Base-by-base conservation (phyloP, 2,797 vertebrate species). In the Brachyrhaphis roseni region DNA sequence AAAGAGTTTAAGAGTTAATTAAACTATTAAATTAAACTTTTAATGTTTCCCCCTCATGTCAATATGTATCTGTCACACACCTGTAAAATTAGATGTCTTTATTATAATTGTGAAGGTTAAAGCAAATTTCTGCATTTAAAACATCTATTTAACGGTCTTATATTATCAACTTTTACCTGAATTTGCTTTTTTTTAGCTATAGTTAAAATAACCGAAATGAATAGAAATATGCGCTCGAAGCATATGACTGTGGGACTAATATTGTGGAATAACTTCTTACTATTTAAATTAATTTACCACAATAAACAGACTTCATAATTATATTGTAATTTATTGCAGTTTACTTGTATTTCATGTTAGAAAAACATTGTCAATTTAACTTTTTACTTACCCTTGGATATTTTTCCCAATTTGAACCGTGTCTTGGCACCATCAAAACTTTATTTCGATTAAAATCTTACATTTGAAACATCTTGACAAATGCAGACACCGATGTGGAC, bases 401-500 rank as follows among this genome's bases (percentile, higher is more conserved):
- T n/a, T 43, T 26, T 43, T 26, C 66, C 23, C 11, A 26, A 43
- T 70, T 26, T 70, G 26, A 70, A 41, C 36, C 0, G 1, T 41
- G 36, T 41, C 8, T 39, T 68, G 20, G 64, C 64, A 41, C 20
- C 59, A 64, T 41, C 10, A 68, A 68, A 68, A 70, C 39, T n/a
- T 70, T 15, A 43, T 70, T 26, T 43, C 2, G 12, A 46, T 76
- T 46, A 20, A 78, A 66, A 76, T 84, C 78, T 81, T 6, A 34
- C 39, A 18, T 16, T 23, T 39, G 62, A 82, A 75, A 36, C 51
- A 77, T 20, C 74, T 71, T 78, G 49, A 86, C 80, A 92, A 79
- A 77, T 87, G 84, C 8, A 77, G 80, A 91, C 82, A 75, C 47
- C 62, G 78, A 86, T 84, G 78, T 81, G 74, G 76, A 82, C 78